Evolutionary conservation across 2,797 vertebrate species (phyloP).

Genomic region (Sylvia borin): DNA sequence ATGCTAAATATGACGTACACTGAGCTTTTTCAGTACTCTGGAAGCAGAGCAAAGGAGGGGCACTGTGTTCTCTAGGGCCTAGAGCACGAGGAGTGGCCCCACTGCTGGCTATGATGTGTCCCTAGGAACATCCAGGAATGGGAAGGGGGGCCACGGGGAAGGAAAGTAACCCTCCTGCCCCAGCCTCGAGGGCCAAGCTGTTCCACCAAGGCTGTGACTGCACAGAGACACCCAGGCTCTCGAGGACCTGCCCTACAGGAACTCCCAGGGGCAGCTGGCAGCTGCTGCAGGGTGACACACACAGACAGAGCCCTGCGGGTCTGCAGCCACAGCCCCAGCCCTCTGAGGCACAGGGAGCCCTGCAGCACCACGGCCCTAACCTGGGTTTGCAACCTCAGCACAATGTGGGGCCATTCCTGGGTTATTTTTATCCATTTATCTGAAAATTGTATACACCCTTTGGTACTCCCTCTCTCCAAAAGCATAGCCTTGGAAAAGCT

Average conservation of each 20-base stretch:
- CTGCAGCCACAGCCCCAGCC: neutral
- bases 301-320: too few relatives aligned
- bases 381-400: neutral
- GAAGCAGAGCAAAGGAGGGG: neutral
- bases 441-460: neutral
- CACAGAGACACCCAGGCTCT: neutral
- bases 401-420: rapidly evolving
- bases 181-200: neutral
- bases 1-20: neutral
- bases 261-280: neutral
- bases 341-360: neutral
- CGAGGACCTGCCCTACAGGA: neutral
- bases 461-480: neutral
- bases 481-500: neutral
- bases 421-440: neutral
- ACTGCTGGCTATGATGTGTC: rapidly evolving
- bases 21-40: rapidly evolving
- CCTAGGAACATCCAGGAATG: neutral
- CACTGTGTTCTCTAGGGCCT: neutral
- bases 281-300: neutral
- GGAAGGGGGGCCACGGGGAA: neutral
- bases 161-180: neutral
- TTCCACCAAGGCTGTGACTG: neutral
- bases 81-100: rapidly evolving
- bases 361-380: neutral